Conservation (phyloP, 2,888 invertebrate species). For the Megaustenia siamemsis region DNA sequence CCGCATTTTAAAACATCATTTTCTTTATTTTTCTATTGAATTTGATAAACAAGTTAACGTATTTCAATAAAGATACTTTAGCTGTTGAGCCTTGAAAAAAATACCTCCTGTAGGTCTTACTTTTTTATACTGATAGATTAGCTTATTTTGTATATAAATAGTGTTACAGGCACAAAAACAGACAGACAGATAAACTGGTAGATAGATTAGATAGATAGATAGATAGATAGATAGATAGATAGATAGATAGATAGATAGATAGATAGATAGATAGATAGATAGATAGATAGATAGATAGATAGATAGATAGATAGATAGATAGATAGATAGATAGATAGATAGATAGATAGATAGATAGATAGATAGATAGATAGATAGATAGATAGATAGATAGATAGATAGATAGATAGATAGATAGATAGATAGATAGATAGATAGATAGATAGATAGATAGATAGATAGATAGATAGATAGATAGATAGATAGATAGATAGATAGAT, state of each 20-base stretch:
- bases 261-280: neutral
- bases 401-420: neutral
- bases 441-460: neutral
- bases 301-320: neutral
- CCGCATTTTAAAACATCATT: no score
- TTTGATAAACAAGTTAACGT: no score
- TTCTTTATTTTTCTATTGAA: no score
- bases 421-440: neutral
- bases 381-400: neutral
- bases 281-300: neutral
- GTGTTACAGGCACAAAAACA: no score
- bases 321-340: neutral
- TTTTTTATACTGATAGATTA: no score
- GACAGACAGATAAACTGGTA: neutral
- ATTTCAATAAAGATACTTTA: no score
- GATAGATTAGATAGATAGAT: neutral
- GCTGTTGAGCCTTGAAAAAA: no score
- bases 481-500: neutral
- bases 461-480: neutral
- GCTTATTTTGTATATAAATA: no score
- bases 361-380: neutral
- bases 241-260: neutral
- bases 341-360: neutral
- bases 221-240: neutral
- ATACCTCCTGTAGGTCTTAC: no score